phyloP scores from a whole-genome alignment of 2,113 vertebrate genomes.

The Pogona vitticeps region DNA sequence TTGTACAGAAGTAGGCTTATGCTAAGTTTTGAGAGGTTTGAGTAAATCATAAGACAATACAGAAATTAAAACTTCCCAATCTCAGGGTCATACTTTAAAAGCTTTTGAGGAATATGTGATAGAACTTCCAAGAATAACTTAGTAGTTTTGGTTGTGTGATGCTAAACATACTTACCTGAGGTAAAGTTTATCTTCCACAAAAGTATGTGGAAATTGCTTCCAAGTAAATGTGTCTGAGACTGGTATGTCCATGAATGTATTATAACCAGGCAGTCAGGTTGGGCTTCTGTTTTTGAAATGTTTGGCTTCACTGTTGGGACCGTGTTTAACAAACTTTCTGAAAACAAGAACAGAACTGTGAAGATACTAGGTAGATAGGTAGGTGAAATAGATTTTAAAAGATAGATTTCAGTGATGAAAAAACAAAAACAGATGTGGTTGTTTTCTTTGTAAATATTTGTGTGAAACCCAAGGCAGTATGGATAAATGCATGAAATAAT shows the following conservation, averaged over 20 bases:
- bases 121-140: not conserved
- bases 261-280: conserved; percentile 8
- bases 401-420: not conserved
- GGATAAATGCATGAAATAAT: conserved; percentile 7
- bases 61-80: not conserved
- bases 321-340: conserved; percentile 5
- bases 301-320: conserved; percentile 5
- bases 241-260: not conserved
- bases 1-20: conserved; percentile 48
- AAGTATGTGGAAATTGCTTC: not conserved
- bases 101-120: not conserved
- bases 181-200: not conserved
- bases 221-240: not conserved
- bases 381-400: too few species aligned
- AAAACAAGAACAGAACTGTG: not conserved
- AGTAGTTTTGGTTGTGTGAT: not conserved
- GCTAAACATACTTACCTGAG: not conserved
- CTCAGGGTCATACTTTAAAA: not conserved
- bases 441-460: conserved; percentile 8
- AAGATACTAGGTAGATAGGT: too few species aligned
- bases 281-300: conserved; percentile 34
- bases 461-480: conserved; percentile 5
- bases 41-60: conserved; percentile 17
- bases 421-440: not conserved
- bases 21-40: conserved; percentile 47